Evolutionary conservation across 2,797 vertebrate species (phyloP), one percentile per base, ranked within the genome.

Genomic region (Hozukius guyotensis): DNA sequence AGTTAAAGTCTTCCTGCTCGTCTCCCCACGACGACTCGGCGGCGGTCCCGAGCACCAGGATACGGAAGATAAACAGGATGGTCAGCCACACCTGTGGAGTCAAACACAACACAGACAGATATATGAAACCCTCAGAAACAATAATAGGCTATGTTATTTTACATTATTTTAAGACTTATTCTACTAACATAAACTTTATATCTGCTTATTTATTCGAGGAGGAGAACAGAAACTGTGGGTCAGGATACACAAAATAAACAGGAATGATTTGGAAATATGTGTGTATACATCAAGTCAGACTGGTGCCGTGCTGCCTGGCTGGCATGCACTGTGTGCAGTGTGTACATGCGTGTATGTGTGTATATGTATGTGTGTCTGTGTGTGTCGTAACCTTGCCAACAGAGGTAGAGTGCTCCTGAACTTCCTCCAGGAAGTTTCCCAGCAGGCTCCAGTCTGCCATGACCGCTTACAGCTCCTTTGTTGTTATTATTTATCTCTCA

Each of bases 361-460:
- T 63, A 36, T 66, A 10, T 69, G 12, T 56, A 13, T 63, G 14
- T 71, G 46, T 60, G 36, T 63, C 31, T 66, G 25, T 69, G 12
- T 60, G 73, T 29, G 49, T 67, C 31, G 1, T 90, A 60, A 94
- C 94, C 89, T 99, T 99, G 71, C 98, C 98, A 6, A 99, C 96
- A 61, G 98, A 97, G 0, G 98, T 99, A 62, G 98, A 99, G 82
- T 99, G 97, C 77, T 99, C 98, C 92, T 99, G 98, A 1, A 99
- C 98, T 89, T 99, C 98, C 91, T 99, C 98, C 1, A 99, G 96
- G 90, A 99, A 98, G 89, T 99, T 98, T 68, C 98, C 98, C 85
- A 99, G 95, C 57, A 99, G 96, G 90, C 97, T 99, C 98, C 98
- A 99, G 93, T 99, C 98, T 1, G 98, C 97, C 98, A 99, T 99